Evolutionary conservation across 2,888 invertebrate species (phyloP), one percentile per base, ranked within the genome.

Genomic region (Girardia tigrina): DNA sequence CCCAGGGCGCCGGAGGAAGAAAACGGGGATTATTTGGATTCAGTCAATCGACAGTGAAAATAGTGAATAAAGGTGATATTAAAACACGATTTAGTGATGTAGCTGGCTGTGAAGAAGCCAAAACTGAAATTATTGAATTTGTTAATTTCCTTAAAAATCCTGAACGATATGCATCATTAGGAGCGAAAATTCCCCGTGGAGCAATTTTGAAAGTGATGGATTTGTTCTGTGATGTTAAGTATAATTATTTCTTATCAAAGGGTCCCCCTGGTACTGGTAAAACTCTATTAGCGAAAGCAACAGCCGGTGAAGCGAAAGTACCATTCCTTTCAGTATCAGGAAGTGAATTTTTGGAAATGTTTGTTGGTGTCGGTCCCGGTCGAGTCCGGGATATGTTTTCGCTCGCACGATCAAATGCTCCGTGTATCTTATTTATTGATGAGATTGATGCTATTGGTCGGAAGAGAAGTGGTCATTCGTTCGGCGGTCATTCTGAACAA

Each of bases 91-190:
- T 87, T 80, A 86, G 92, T 84, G 97, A 99, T 86, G 98, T 99
- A 0, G 98, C 98, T 79, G 98, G 98, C 26, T 98, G 98, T 84
- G 98, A 99, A 85, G 98, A 99, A 86, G 98, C 98, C 0, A 99
- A 99, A 87, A 90, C 97, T 79, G 98, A 99, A 87, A 99, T 98
- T 79, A 95, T 98, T 95, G 98, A 99, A 83, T 99, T 99, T 87
- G 98, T 99, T 0, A 98, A 99, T 85, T 99, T 98, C 82, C 86
- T 99, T 56, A 98, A 97, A 85, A 95, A 98, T 86, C 97, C 98
- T 0, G 91, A 94, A 81, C 95, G 97, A 82, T 98, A 99, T 83
- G 90, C 92, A 79, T 92, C 95, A 80, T 88, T 99, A 75, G 98
- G 98, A 75, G 98, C 97, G 0, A 98, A 97, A 85, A 97, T 99